These are phyloP conservation scores for Nineta flava DNA, from an alignment of 2,888 invertebrate genomes.

Conservation along the genomic window DNA sequence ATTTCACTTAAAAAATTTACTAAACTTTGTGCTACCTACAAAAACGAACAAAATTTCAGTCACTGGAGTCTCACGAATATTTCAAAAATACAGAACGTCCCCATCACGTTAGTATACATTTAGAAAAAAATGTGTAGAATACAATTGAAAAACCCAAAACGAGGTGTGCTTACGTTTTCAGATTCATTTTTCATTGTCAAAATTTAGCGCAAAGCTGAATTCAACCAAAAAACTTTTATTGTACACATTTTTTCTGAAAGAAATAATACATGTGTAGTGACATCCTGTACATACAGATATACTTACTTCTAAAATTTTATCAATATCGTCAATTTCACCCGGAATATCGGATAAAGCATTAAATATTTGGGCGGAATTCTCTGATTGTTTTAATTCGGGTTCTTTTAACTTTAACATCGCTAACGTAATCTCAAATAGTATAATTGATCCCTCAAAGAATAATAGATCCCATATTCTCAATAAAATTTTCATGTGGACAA, in stretches of 20 bases:
- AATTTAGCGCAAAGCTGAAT: no score
- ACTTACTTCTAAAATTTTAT: conserved; percentile 55
- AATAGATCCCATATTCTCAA: conserved; percentile 93
- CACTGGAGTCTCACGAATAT: neutral
- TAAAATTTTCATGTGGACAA: conserved; percentile 89
- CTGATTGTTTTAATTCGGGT: conserved; percentile 62
- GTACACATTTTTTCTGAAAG: no score
- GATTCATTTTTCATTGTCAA: no score
- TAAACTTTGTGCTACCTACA: conserved; percentile 49
- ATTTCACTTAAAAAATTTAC: conserved; percentile 72
- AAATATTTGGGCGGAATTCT: conserved; percentile 96
- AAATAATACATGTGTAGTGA: no score
- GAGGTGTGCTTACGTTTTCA: no score
- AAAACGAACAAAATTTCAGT: conserved; percentile 11
- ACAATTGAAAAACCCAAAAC: no score
- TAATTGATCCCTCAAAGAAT: conserved; percentile 88
- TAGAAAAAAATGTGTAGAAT: no score
- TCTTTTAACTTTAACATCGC: conserved; percentile 89
- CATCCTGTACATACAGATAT: no score
- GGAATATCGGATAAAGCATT: conserved; percentile 94
- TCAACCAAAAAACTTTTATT: no score
- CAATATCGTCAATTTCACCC: conserved; percentile 83
- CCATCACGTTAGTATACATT: no score
- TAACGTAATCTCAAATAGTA: conserved; percentile 84
- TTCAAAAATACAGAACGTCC: neutral